Base-by-base conservation (phyloP, 1,140 invertebrate genomes). In the Andricus grossulariae region DNA sequence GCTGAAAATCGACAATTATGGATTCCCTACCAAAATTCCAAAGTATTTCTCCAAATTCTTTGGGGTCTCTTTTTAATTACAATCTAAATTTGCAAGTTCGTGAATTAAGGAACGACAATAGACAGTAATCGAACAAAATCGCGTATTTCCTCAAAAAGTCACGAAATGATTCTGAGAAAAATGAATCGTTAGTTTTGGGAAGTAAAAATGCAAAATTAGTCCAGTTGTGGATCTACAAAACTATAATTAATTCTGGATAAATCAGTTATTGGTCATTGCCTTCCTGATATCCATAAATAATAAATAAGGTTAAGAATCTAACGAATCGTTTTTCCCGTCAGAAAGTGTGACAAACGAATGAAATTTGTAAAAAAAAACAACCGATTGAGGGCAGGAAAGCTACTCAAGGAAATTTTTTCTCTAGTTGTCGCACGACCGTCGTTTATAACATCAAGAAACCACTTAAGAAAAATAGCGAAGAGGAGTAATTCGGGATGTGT, bases 391-490 rank as follows among this genome's bases (percentile, higher is more conserved):
- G 15, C 32, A 66, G 60, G 21, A 45, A 25, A 66, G 32, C 25
- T 32, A 66, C 60, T 66, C 13, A 66, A 66, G 60, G 60, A 32
- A 21, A 32, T 55, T 6, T 10, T 55, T 55, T 55, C 32, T 13
- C 15, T n/a, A 66, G 39, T n/a, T 45, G 39, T 15, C 60, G 25
- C 25, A 39, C 60, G 25, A 45, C 16, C 5, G 13, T 66, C 25
- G 60, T 39, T 66, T n/a, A 45, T 45, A 66, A 79, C 39, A 80
- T 66, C 75, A 72, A 74, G 73, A 72, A 72, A 79, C 75, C 75
- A 66, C 54, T 19, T 55, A 76, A 74, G 21, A 72, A 77, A 80
- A 66, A 79, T 76, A 74, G 72, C 19, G 72, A 49, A 72, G 73
- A 70, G 49, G 66, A 80, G 39, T 74, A 78, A 72, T 73, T 71